A percentile compares a stretch with the other conserved stretches of the same genome.
These are phyloP conservation scores for Acanthurus leucopareius DNA, from an alignment of 2,797 vertebrate species.

Conservation along the genomic window DNA sequence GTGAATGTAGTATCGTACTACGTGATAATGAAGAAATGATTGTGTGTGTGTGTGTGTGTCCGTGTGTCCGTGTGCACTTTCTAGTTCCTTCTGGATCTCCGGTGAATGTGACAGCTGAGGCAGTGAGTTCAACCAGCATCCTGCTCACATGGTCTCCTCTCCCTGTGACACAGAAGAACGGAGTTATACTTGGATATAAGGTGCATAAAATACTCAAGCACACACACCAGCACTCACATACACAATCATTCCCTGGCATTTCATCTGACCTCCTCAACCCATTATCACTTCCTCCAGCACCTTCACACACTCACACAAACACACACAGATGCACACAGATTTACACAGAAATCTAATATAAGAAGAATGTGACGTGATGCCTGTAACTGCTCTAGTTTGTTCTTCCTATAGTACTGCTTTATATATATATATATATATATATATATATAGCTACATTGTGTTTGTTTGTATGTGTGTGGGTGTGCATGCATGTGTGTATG, in stretches of 20 bases:
- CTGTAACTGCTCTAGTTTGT: constrained; percentile 72
- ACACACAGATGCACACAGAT: neutral
- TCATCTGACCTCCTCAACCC: constrained; percentile 45
- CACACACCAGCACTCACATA: constrained; percentile 15
- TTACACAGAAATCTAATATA: constrained; percentile 37
- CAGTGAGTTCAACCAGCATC: constrained; percentile 93
- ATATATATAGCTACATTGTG: constrained; percentile 17
- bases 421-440: too few relatives aligned
- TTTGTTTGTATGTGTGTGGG: constrained; percentile 16
- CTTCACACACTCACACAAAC: constrained; percentile 15
- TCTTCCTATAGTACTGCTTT: constrained; percentile 48
- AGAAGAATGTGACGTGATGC: constrained; percentile 78
- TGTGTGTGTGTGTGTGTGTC: neutral
- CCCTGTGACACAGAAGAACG: constrained; percentile 90
- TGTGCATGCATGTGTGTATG: too few relatives aligned
- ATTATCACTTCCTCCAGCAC: constrained; percentile 53
- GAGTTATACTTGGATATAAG: constrained; percentile 95
- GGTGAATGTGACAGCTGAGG: constrained; percentile 91
- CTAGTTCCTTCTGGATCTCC: constrained; percentile 94
- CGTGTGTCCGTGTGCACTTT: constrained; percentile 45
- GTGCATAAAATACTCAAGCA: constrained; percentile 74
- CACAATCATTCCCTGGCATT: constrained; percentile 12
- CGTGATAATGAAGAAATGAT: too few relatives aligned
- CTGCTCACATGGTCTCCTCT: constrained; percentile 92
- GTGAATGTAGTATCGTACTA: too few relatives aligned